These are phyloP conservation scores for Lasius platythorax DNA, from an alignment of 2,888 invertebrate genomes.

Conservation along the genomic window DNA sequence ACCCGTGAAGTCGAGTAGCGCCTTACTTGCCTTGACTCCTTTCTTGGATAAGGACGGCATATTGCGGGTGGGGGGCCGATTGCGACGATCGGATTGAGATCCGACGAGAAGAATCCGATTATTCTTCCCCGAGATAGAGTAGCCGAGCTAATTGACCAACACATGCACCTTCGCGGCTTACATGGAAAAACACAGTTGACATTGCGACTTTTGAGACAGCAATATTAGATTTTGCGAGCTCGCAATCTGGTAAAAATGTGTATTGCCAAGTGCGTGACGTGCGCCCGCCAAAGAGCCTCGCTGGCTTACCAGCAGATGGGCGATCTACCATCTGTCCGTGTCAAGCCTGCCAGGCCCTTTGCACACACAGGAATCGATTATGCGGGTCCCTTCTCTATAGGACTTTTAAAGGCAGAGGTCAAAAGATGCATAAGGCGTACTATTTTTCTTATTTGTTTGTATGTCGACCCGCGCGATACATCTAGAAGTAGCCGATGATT, in stretches of 20 bases:
- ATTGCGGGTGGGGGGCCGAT: slow-evolving; percentile 1
- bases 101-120: not conserved
- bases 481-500: no score
- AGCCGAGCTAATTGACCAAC: not conserved
- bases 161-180: not conserved
- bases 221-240: not conserved
- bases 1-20: not conserved
- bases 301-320: not conserved
- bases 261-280: not conserved
- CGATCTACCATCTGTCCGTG: not conserved
- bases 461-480: no score
- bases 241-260: not conserved
- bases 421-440: no score
- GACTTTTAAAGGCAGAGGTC: not conserved
- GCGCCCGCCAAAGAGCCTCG: not conserved
- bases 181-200: not conserved
- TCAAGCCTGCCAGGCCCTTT: not conserved
- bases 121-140: not conserved
- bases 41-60: not conserved
- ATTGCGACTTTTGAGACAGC: not conserved
- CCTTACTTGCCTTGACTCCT: not conserved
- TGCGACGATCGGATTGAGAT: not conserved
- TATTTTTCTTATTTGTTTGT: no score
- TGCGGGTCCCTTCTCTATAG: not conserved
- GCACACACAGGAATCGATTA: not conserved